Percentiles rank a stretch among this genome's conserved stretches.
These are phyloP conservation scores for Scaptomyza polygonia DNA, from an alignment of 2,888 invertebrate genomes.

Conservation along the genomic window DNA sequence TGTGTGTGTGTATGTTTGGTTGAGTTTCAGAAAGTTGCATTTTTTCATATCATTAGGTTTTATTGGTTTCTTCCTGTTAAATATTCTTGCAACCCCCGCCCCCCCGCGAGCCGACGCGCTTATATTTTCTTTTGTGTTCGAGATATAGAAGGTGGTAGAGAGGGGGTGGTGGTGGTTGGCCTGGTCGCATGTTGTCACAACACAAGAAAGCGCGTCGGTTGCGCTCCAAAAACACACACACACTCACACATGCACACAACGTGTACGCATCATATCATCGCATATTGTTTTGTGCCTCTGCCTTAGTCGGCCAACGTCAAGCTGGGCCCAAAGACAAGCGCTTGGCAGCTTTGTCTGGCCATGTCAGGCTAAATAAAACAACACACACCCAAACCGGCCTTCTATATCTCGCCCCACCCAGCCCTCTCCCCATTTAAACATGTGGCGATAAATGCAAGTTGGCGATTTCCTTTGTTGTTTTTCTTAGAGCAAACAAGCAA, in stretches of 20 bases:
- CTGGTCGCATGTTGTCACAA: slow-evolving; percentile 66
- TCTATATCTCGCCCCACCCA: no score
- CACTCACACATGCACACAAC: slow-evolving; percentile 39
- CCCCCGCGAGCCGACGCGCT: no score
- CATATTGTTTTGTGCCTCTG: slow-evolving; percentile 53
- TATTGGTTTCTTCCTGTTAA: slow-evolving; percentile 83
- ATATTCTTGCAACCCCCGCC: slow-evolving; percentile 58
- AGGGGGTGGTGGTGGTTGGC: slow-evolving; percentile 1
- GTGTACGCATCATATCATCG: slow-evolving; percentile 72
- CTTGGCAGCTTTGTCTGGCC: slow-evolving; percentile 62
- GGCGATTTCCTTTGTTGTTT: slow-evolving; percentile 74
- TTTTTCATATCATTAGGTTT: slow-evolving; percentile 84
- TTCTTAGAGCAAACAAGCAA: slow-evolving; percentile 29
- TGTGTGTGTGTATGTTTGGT: slow-evolving; percentile 39
- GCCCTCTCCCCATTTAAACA: slow-evolving; percentile 1
- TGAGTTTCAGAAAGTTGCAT: slow-evolving; percentile 81
- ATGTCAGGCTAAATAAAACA: slow-evolving; percentile 41
- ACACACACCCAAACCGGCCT: neutral
- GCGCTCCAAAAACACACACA: slow-evolving; percentile 65
- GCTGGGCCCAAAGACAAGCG: slow-evolving; percentile 65
- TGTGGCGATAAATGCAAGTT: slow-evolving; percentile 73
- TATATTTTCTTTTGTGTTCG: slow-evolving; percentile 40
- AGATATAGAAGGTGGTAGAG: no score
- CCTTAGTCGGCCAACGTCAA: slow-evolving; percentile 46
- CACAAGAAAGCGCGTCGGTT: slow-evolving; percentile 54